Evolutionary conservation across 2,797 vertebrate species (phyloP).

Genomic region (Monodelphis domestica): DNA sequence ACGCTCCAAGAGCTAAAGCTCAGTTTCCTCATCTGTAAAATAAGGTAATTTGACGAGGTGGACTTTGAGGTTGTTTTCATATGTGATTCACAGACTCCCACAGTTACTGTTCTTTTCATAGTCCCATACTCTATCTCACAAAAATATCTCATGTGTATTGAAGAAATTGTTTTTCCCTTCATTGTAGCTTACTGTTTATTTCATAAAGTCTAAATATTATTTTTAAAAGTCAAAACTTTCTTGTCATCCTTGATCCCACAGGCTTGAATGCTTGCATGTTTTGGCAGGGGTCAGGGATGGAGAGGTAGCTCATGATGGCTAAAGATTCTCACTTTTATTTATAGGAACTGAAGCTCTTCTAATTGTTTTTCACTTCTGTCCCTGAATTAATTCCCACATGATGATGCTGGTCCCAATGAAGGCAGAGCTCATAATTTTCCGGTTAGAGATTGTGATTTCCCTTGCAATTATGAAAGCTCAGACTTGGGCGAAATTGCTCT

Average conservation of each 20-base stretch:
- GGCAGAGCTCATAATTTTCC: slow-evolving; percentile 4
- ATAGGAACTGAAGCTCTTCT: slow-evolving; percentile 74
- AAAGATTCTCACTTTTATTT: slow-evolving; percentile 76
- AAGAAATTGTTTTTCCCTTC: slow-evolving; percentile 67
- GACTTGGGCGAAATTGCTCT: slow-evolving; percentile 1
- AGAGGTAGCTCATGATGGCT: slow-evolving; percentile 57
- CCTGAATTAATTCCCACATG: slow-evolving; percentile 60
- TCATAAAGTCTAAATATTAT: slow-evolving; percentile 74
- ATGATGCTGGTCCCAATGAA: slow-evolving; percentile 36
- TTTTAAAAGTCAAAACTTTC: slow-evolving; percentile 35
- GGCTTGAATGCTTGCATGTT: slow-evolving; percentile 72
- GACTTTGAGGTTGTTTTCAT: neutral
- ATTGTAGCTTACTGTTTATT: slow-evolving; percentile 65
- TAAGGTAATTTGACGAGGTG: neutral
- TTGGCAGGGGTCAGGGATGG: slow-evolving; percentile 56
- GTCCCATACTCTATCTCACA: slow-evolving; percentile 64
- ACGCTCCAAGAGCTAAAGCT: neutral
- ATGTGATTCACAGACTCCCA: neutral
- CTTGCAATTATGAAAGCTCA: neutral
- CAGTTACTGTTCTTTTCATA: slow-evolving; percentile 37
- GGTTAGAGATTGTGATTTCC: neutral
- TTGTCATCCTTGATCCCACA: slow-evolving; percentile 68
- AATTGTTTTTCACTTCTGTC: slow-evolving; percentile 67
- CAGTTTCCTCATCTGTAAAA: neutral
- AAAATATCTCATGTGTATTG: slow-evolving; percentile 67